Base-by-base conservation (phyloP, 2,888 invertebrate genomes). In the Ditylenchus weischeri region DNA sequence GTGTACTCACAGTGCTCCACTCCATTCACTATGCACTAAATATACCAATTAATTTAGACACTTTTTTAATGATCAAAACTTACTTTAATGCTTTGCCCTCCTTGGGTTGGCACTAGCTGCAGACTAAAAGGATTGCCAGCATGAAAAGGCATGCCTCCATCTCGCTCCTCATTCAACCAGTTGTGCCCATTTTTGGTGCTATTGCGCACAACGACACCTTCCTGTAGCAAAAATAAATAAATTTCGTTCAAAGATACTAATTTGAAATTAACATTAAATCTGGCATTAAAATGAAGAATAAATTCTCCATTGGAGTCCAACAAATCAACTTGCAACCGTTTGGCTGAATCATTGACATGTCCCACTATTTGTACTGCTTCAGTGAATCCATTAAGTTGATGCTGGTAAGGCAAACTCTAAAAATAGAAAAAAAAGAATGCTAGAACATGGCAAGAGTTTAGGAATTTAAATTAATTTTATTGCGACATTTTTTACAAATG, bases 1-100 rank as follows among this genome's bases (percentile, higher is more conserved):
- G 59, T 43, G 29, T 72, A 69, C 18, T 51, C 49, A 21, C 69
- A 71, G 57, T 63, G 64, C 18, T 72, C 57, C 23, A 49, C 54
- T n/a, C 64, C 71, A 49, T 69, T 68, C 21, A 72, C 71, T 23
- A 64, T 50, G 35, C 70, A 62, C 69, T 72, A n/a, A 54, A 69
- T 11, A 29, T 0, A 43, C 18, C 6, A 54, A 54, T 43, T 43
- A 15, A 43, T 43, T 43, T 43, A 13, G 11, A 13, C 1, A 13
- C 15, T 43, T 15, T 43, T 43, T 43, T 43, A 13, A 35, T 8
- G 21, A 23, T 36, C 19, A 15, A n/a, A 58, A n/a, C 18, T 36
- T 15, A 66, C 66, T 29, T 36, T 48, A 38, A 64, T 54, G 54
- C 15, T 36, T 49, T 51, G 48, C 19, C 57, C 49, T 48, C 64